Base-by-base conservation (phyloP, 30 jellyfish, hydroid and myxozoan genomes). In the Phacellophora camtschatica region DNA sequence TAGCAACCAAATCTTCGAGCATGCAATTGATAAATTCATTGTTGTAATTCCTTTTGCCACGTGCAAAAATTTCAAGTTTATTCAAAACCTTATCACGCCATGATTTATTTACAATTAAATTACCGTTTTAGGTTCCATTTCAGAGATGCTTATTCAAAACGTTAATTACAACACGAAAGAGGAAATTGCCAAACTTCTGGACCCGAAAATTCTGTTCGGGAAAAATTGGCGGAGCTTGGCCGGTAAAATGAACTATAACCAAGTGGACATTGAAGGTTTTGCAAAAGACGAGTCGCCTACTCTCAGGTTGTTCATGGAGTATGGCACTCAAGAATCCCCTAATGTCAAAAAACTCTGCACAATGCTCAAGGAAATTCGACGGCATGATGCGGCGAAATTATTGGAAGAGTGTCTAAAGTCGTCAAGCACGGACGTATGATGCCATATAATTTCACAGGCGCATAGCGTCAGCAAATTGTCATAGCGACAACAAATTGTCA, bases 201-300 rank as follows among this genome's bases (percentile, higher is more conserved):
- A 73, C 22, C 86, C 75, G 1, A 36, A 53, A 0, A 23, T 3
- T 1, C 12, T 49, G 16, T 33, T 61, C 10, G 63, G 66, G 0
- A 73, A 73, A n/a, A 73, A 73, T 36, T 73, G 86, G 86, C 39
- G 59, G 19, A 73, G 74, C 18, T 33, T 73, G 46, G 86, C 86
- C 1, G 86, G 86, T 1, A 29, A 22, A 37, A 15, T 73, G 4
- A 30, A 61, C 1, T 73, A 73, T 25, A 73, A 20, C 42, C 86
- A 73, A 7, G 56, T 73, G 1, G 86, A 73, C 42, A 54, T 73
- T 30, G 74, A 2, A 23, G 34, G 35, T 29, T 73, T 73, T 73
- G 72, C 29, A 2, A 30, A 50, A 7, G 74, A 32, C n/a, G 51
- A 73, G 10, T 73, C 86, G 9, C 86, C 86, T 5, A 53, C 72